These are phyloP conservation scores for Thomomys bottae DNA, from an alignment of 2,113 vertebrate genomes.

Conservation along the genomic window DNA sequence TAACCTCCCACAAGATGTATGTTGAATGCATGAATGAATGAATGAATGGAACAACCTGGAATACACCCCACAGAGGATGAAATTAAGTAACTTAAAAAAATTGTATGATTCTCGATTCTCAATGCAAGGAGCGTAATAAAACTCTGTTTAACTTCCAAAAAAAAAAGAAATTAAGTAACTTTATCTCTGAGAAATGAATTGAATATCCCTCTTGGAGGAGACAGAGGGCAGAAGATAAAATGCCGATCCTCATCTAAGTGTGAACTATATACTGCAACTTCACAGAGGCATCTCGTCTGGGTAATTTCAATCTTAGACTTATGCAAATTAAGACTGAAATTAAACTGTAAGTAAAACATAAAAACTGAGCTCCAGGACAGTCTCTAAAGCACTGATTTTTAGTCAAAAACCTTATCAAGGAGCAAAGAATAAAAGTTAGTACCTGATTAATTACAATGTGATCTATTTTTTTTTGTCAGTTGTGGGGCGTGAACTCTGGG, in stretches of 20 bases:
- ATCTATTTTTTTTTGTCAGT: too few species aligned
- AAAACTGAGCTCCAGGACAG: background rate
- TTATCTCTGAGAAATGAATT: background rate
- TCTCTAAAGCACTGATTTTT: slow-evolving; percentile 12
- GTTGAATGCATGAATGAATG: background rate
- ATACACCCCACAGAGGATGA: background rate
- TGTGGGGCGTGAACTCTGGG: too few species aligned
- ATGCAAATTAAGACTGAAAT: too few species aligned
- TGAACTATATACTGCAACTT: background rate
- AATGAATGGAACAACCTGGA: background rate
- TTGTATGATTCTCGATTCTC: too few species aligned
- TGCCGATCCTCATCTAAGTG: background rate
- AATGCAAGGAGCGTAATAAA: too few species aligned
- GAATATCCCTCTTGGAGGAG: background rate
- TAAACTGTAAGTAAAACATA: too few species aligned
- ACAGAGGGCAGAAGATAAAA: background rate
- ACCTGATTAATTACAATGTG: background rate
- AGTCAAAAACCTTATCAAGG: background rate
- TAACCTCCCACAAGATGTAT: background rate
- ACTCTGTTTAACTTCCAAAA: too few species aligned
- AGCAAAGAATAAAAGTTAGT: background rate
- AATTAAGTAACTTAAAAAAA: too few species aligned
- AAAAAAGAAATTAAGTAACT: too few species aligned
- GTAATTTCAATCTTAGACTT: too few species aligned
- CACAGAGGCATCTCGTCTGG: background rate